These are phyloP conservation scores for Listronotus oregonensis DNA, from an alignment of 1,140 invertebrate species.

Conservation along the genomic window DNA sequence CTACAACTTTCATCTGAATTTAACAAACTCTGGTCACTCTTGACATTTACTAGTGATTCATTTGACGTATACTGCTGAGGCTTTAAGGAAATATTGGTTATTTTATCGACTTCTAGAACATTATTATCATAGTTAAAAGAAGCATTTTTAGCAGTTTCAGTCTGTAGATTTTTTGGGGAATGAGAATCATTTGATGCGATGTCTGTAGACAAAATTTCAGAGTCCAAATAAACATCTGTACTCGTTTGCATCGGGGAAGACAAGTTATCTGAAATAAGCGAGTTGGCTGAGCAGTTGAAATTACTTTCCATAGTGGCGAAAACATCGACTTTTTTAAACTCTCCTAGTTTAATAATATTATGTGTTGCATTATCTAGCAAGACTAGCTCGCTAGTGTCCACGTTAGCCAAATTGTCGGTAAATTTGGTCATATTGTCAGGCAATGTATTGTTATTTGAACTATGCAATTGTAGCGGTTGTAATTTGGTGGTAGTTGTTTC, in stretches of 20 bases:
- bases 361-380: conserved; percentile 45
- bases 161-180: conserved; percentile 51
- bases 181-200: conserved; percentile 54
- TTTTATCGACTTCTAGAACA: conserved; percentile 22
- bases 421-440: conserved; percentile 36
- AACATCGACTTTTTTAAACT: conserved; percentile 47
- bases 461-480: conserved; percentile 8
- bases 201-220: conserved; percentile 53
- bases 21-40: conserved; percentile 54
- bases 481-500: not conserved
- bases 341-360: conserved; percentile 44
- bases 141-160: conserved; percentile 16
- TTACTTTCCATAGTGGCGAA: conserved; percentile 48
- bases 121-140: conserved; percentile 35
- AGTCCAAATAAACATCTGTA: conserved; percentile 55
- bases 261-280: conserved; percentile 54
- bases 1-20: conserved; percentile 52
- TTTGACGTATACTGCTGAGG: conserved; percentile 45
- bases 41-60: conserved; percentile 51
- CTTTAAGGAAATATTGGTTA: conserved; percentile 26
- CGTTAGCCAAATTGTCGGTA: conserved; percentile 28
- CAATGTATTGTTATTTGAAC: conserved; percentile 38
- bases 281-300: conserved; percentile 54
- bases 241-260: conserved; percentile 57
- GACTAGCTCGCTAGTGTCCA: conserved; percentile 43